A percentile compares a stretch with the other conserved stretches of the same genome.
Evolutionary conservation across 2,888 invertebrate species (phyloP).

Genomic region (Drosophila paracracens): DNA sequence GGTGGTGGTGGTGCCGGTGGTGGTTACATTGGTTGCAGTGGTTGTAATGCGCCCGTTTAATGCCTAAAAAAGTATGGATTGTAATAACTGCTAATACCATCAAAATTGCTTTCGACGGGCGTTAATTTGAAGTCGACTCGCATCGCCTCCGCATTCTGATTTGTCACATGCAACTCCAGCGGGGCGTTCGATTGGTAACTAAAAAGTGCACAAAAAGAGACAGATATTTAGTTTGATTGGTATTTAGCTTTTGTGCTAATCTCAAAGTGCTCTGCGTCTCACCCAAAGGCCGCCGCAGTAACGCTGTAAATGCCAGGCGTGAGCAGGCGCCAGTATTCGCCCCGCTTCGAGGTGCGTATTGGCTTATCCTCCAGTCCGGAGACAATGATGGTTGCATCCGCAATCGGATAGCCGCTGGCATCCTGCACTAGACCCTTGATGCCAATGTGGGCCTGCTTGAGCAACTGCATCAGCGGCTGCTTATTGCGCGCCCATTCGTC

Average conservation of each 20-base stretch:
- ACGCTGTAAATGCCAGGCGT: constrained; percentile 94
- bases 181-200: constrained; percentile 86
- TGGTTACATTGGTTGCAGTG: constrained; percentile 15
- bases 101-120: constrained; percentile 83
- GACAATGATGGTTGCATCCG: constrained; percentile 91
- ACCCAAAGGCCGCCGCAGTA: constrained; percentile 91
- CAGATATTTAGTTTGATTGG: background rate
- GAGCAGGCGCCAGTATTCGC: constrained; percentile 97
- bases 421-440: constrained; percentile 86
- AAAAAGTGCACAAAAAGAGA: background rate
- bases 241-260: background rate
- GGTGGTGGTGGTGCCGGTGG: constrained; percentile 28
- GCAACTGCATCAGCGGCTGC: constrained; percentile 92
- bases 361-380: constrained; percentile 91
- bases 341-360: constrained; percentile 91
- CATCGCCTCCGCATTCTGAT: constrained; percentile 80
- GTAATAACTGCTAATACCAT: constrained; percentile 84
- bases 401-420: constrained; percentile 83
- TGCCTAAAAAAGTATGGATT: constrained; percentile 83
- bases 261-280: constrained; percentile 55
- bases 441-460: constrained; percentile 93
- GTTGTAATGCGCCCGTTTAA: constrained; percentile 50
- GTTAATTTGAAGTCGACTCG: constrained; percentile 83
- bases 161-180: constrained; percentile 83
- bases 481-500: constrained; percentile 94